Evolutionary conservation across 2,797 vertebrate species (phyloP).

Genomic region (Paedocypris micromegethes): DNA sequence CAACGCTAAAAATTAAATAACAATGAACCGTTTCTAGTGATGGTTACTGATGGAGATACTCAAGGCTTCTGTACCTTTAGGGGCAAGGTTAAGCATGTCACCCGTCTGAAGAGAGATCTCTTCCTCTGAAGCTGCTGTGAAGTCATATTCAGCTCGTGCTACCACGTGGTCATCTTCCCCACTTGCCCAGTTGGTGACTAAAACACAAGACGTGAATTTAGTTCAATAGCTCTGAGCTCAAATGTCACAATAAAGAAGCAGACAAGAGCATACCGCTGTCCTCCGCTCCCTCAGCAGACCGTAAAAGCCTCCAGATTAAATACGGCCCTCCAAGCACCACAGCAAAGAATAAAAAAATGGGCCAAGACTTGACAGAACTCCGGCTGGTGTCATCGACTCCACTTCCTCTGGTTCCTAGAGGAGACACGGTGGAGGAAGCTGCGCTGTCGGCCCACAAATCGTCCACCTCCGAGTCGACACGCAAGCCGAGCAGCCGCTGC

Average conservation of each 20-base stretch:
- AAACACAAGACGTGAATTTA: not conserved
- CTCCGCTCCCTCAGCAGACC: constrained; percentile 71
- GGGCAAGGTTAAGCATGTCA: constrained; percentile 90
- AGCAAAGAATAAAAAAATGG: constrained; percentile 91
- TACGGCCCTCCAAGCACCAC: constrained; percentile 93
- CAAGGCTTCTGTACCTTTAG: constrained; percentile 76
- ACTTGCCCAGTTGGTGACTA: constrained; percentile 81
- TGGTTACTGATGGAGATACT: too few relatives aligned
- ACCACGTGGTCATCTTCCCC: constrained; percentile 94
- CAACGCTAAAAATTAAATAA: too few relatives aligned
- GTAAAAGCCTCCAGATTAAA: constrained; percentile 93
- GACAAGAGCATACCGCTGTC: constrained; percentile 69
- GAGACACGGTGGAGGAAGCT: constrained; percentile 65
- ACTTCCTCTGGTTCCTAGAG: constrained; percentile 56
- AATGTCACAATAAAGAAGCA: too few relatives aligned
- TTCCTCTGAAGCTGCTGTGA: constrained; percentile 83
- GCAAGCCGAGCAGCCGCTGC: constrained; percentile 79
- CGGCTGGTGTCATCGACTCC: constrained; percentile 51
- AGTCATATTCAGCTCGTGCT: constrained; percentile 91
- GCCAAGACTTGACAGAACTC: constrained; percentile 89
- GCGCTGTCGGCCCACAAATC: constrained; percentile 91
- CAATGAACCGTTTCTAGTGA: too few relatives aligned
- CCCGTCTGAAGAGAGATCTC: constrained; percentile 88
- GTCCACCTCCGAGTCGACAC: constrained; percentile 76
- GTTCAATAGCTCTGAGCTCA: not conserved